Base-by-base conservation (phyloP, 2,888 invertebrate genomes). In the Phaedon cochleariae region DNA sequence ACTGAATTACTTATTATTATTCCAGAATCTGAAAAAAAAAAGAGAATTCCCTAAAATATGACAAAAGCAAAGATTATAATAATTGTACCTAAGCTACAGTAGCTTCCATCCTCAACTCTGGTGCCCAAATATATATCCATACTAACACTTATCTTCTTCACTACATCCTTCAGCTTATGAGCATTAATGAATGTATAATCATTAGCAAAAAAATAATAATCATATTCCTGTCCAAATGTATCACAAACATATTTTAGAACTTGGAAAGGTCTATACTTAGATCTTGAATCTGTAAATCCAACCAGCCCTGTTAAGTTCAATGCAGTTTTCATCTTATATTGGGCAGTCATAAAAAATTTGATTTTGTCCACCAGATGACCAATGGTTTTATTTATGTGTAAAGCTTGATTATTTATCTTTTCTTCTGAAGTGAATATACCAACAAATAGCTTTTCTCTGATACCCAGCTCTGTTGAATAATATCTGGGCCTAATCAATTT, bases 391-490 rank as follows among this genome's bases (percentile, higher is more conserved):
- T 98, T 98, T n/a, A 96, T 85, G 12, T 96, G 95, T 34, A 91
- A 86, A 0, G 93, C 93, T 71, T 92, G 87, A 37, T 87, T 89
- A 65, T 91, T 89, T 15, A 91, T 89, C 78, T 88, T 92, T 55
- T 90, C 89, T 76, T 90, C 90, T 1, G 90, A 90, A 17, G 93
- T 94, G 77, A 97, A 86, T 37, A 97, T 91, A 17, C 93, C 96
- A 31, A 96, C 90, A 78, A 97, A 93, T 12, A 97, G 82, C 78
- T 95, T 94, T 72, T 95, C 94, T 67, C 93, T 88, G 74, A 98
- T 97, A 17, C 96, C 97, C 61, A 98, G 87, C 82, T 98, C 98
- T 0, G 97, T 96, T 53, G 95, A 95, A 80, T 96, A 97, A 85
- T 96, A 98, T 20, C 97, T 87, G 0, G 97, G 96, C 1, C 98